A percentile compares a stretch with the other conserved stretches of the same genome.
These are phyloP conservation scores for Trichonephila clavipes DNA, from an alignment of 1,140 invertebrate species.

Conservation along the genomic window DNA sequence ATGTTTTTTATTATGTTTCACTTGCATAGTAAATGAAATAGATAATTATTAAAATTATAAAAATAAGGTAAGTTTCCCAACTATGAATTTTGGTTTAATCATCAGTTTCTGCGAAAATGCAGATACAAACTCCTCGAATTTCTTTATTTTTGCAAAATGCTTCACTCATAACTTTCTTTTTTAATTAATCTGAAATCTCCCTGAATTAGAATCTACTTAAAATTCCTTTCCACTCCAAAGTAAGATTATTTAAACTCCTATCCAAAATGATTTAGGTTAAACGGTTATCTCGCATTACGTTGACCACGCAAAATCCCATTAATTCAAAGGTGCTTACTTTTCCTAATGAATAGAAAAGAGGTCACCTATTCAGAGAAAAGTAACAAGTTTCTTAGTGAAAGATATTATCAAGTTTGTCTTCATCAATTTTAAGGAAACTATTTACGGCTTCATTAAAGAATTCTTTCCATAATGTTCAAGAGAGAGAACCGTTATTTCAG, in stretches of 20 bases:
- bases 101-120: no score
- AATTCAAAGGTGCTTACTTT: constrained; percentile 18
- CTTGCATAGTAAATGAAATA: no score
- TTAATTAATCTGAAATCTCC: neutral
- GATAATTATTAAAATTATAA: no score
- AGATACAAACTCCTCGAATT: no score
- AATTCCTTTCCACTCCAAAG: neutral
- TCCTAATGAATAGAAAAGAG: constrained; percentile 5
- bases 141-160: no score
- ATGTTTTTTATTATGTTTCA: no score
- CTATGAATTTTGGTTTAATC: no score
- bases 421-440: constrained; percentile 23
- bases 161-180: neutral
- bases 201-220: neutral
- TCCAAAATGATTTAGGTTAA: constrained; percentile 22
- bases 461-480: neutral
- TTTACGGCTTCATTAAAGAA: constrained; percentile 13
- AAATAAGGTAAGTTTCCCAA: no score
- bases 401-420: constrained; percentile 30
- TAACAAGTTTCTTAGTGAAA: neutral
- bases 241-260: neutral
- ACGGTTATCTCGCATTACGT: neutral
- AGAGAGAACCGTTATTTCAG: neutral
- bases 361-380: neutral
- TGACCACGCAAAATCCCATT: constrained; percentile 18